Evolutionary conservation across 2,888 invertebrate species (phyloP).

Genomic region (Luperina testacea): DNA sequence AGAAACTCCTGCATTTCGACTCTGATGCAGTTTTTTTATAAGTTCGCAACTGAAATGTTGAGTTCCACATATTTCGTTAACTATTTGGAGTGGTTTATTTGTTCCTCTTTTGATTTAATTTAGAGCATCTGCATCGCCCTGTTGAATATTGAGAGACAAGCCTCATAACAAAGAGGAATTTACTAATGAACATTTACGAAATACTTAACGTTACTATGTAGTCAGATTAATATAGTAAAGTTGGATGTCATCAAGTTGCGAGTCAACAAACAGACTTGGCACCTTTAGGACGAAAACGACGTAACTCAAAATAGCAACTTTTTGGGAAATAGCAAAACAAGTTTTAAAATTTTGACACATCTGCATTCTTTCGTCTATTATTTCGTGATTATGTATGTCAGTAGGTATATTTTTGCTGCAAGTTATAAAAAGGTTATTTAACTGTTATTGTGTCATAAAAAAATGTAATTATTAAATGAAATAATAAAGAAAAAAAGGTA

Average conservation of each 20-base stretch:
- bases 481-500: too few relatives aligned
- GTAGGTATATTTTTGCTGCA: too few relatives aligned
- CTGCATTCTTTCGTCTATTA: too few relatives aligned
- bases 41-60: conserved; percentile 41
- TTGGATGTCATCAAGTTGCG: conserved; percentile 40
- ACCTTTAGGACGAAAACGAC: too few relatives aligned
- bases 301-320: too few relatives aligned
- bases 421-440: too few relatives aligned
- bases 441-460: too few relatives aligned
- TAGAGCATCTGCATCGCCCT: conserved; percentile 14
- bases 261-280: conserved; percentile 36
- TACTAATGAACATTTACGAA: conserved; percentile 38
- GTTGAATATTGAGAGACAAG: conserved; percentile 28
- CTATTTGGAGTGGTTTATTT: conserved; percentile 35
- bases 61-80: conserved; percentile 39
- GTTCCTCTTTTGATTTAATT: conserved; percentile 43
- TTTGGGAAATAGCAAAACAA: too few relatives aligned
- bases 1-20: conserved; percentile 70
- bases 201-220: conserved; percentile 30
- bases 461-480: too few relatives aligned
- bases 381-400: too few relatives aligned
- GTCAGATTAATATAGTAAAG: conserved; percentile 45
- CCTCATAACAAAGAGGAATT: conserved; percentile 30
- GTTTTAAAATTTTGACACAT: too few relatives aligned
- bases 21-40: conserved; percentile 63